Percentiles rank a stretch among this genome's conserved stretches.
phyloP scores from a whole-genome alignment of 1,140 invertebrate species.

The Temnothorax longispinosus region DNA sequence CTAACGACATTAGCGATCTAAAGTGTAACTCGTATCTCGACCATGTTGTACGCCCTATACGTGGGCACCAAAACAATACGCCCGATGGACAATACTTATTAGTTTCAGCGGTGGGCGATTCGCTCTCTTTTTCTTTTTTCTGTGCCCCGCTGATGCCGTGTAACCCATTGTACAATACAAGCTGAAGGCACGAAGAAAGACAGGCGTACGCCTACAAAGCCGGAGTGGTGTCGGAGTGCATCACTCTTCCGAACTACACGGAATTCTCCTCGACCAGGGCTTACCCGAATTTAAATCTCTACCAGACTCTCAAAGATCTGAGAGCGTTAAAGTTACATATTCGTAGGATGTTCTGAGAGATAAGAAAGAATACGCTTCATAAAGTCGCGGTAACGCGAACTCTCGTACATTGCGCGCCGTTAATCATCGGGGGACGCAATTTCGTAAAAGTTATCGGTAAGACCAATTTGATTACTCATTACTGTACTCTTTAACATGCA shows the following conservation, averaged over 20 bases:
- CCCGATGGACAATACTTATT: conserved; percentile 82
- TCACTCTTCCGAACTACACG: conserved; percentile 71
- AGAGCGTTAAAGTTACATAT: conserved; percentile 3
- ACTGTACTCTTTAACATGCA: conserved; percentile 61
- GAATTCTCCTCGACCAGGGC: conserved; percentile 56
- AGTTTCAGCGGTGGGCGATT: conserved; percentile 79
- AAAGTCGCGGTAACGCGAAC: background rate
- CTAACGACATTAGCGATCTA: conserved; percentile 63
- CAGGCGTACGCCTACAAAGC: conserved; percentile 77
- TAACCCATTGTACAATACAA: conserved; percentile 78
- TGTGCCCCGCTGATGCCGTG: conserved; percentile 60
- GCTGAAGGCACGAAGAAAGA: conserved; percentile 75
- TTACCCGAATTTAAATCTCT: conserved; percentile 48
- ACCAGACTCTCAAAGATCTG: background rate
- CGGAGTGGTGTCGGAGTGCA: conserved; percentile 72
- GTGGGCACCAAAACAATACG: conserved; percentile 80
- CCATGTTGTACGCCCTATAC: conserved; percentile 72
- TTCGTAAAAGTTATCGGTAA: conserved; percentile 59
- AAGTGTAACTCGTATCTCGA: conserved; percentile 72
- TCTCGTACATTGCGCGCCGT: background rate
- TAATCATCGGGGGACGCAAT: conserved; percentile 31
- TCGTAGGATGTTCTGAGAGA: background rate
- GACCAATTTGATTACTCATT: conserved; percentile 62
- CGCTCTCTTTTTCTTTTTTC: conserved; percentile 68
- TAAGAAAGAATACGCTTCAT: conserved; percentile 5